Conservation (phyloP, 2,113 vertebrate species). For the Triplophysa siluroides region DNA sequence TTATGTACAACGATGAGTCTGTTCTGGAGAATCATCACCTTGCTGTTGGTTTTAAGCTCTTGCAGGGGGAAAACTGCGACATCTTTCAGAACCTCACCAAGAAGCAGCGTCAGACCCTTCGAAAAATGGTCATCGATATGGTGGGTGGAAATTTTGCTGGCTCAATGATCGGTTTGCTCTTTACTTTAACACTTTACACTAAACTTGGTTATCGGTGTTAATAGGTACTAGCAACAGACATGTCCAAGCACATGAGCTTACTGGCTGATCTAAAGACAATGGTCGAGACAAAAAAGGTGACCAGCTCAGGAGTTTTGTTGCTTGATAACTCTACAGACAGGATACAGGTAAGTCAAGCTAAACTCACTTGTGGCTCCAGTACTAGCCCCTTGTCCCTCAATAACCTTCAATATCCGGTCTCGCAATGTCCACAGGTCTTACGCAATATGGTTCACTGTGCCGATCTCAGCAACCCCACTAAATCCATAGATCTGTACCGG, state of each 20-base stretch:
- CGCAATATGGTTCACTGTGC: conserved; percentile 98
- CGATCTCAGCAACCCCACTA: conserved; percentile 96
- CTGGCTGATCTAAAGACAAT: conserved; percentile 96
- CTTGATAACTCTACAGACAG: conserved; percentile 97
- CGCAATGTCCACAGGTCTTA: conserved; percentile 80
- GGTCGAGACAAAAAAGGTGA: conserved; percentile 99
- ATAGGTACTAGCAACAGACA: conserved; percentile 96
- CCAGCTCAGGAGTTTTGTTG: conserved; percentile 93
- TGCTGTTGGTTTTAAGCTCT: conserved; percentile 94
- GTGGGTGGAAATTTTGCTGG: conserved; percentile 65
- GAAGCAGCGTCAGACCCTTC: conserved; percentile 90
- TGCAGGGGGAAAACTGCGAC: conserved; percentile 97
- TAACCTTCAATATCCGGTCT: not conserved
- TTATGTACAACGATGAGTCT: conserved; percentile 98
- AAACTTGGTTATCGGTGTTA: not conserved
- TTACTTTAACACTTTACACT: not conserved
- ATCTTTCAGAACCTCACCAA: conserved; percentile 98
- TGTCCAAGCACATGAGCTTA: conserved; percentile 99
- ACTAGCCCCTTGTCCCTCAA: not conserved
- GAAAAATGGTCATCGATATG: conserved; percentile 99
- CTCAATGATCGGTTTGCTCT: not conserved
- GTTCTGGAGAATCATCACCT: conserved; percentile 98
- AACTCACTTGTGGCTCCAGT: not conserved
- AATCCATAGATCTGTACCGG: conserved; percentile 92
- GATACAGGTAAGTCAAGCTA: conserved; percentile 86